phyloP scores from a whole-genome alignment of 2,888 invertebrate species.

The Muscina levida region DNA sequence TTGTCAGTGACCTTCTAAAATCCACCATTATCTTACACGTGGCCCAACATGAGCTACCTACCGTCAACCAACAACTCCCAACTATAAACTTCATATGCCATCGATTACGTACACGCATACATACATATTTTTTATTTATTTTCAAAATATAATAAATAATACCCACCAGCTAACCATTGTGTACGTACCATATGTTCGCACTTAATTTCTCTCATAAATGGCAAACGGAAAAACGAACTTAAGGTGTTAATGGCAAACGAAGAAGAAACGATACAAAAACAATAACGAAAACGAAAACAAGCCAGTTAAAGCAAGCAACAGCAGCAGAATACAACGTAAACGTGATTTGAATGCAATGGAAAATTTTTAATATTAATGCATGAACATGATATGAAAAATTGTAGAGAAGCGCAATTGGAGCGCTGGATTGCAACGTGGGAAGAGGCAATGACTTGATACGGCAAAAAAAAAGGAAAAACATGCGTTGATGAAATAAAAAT shows the following conservation, averaged over 20 bases:
- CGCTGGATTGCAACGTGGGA: not conserved
- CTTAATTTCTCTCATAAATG: constrained; percentile 62
- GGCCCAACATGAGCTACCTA: constrained; percentile 21
- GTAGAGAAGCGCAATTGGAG: not conserved
- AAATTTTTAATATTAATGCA: constrained; percentile 56
- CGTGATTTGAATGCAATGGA: constrained; percentile 64
- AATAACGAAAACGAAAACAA: constrained; percentile 11
- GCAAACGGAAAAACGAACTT: constrained; percentile 56
- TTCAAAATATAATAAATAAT: constrained; percentile 14
- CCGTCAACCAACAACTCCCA: not conserved
- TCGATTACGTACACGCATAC: constrained; percentile 60
- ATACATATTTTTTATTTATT: constrained; percentile 19
- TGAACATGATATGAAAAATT: constrained; percentile 39
- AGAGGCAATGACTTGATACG: constrained; percentile 1
- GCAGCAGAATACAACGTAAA: constrained; percentile 43
- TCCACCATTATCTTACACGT: no score
- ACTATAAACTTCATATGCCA: no score
- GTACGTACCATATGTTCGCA: constrained; percentile 51
- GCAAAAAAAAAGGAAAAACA: constrained; percentile 21
- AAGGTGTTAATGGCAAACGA: constrained; percentile 61
- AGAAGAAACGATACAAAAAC: constrained; percentile 25
- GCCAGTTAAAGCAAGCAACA: not conserved
- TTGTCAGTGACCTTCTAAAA: no score
- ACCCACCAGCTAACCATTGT: constrained; percentile 33
- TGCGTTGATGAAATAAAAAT: constrained; percentile 43